Evolutionary conservation across 2,113 vertebrate species (phyloP).

Genomic region (Chaetodon trifascialis): DNA sequence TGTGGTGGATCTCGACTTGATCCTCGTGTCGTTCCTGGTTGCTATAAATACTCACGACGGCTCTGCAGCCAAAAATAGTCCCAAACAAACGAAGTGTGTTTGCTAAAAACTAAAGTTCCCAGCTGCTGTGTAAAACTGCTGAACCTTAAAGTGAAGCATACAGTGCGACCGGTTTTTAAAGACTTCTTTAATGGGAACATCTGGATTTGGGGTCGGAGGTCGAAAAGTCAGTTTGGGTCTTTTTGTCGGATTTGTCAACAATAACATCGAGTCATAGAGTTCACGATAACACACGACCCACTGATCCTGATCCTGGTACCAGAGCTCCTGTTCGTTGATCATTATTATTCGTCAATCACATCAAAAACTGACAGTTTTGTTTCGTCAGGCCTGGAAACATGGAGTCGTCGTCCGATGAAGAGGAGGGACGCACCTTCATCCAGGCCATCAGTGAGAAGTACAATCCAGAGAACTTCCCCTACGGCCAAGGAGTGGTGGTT

Average conservation of each 20-base stretch:
- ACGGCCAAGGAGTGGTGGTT: conserved; percentile 92
- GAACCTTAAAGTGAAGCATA: not conserved
- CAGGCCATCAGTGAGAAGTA: conserved; percentile 98
- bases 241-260: not conserved
- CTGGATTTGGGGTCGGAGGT: not conserved
- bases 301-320: too few relatives aligned
- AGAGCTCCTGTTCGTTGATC: too few relatives aligned
- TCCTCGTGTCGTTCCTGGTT: not conserved
- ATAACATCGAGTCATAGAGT: too few relatives aligned
- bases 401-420: conserved; percentile 86
- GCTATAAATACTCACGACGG: not conserved
- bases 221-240: not conserved
- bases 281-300: too few relatives aligned
- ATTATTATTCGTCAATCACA: not conserved
- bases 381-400: conserved; percentile 80
- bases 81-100: not conserved
- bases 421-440: conserved; percentile 93
- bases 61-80: too few relatives aligned
- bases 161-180: not conserved
- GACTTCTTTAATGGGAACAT: not conserved
- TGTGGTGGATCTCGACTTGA: not conserved
- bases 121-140: not conserved
- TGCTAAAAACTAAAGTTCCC: not conserved
- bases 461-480: conserved; percentile 96
- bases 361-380: not conserved